Evolutionary conservation across 2,888 invertebrate genomes (phyloP), one percentile per base, ranked within the genome.

Genomic region (Idaea biselata): DNA sequence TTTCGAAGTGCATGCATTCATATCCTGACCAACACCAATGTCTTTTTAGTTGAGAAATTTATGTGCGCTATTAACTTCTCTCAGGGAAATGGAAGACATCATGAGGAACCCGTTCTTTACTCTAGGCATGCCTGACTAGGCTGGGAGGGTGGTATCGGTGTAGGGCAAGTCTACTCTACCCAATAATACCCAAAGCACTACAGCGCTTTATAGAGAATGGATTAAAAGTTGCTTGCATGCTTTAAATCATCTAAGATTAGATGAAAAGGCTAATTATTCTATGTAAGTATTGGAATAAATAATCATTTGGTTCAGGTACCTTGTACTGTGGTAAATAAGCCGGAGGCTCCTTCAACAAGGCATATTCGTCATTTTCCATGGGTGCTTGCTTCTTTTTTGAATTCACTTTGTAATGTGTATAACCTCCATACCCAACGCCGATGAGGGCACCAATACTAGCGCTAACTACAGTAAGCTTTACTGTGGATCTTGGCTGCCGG

Each of bases 381-480:
- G 82, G 78, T 4, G 70, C 63, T 16, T 70, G 67, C 57, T 68
- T 70, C 58, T 85, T 89, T 69, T 87, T 91, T 0, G 71, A 66
- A 73, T 93, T 93, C 60, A 93, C 83, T 79, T 88, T 88, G 63
- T 89, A 93, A 73, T 93, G 93, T 0, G 93, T 91, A 72, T 91
- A 93, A 65, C 91, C 92, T 65, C 93, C 90, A 75, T 94, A 94
- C 0, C 92, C 92, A 0, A 93, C 93, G 1, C 94, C 94, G 4
- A 93, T 76, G 1, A 93, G 82, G 6, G 93, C 89, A 58, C 95
- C 95, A 60, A 95, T 84, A 74, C 91, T 91, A 0, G 94, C 93
- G 66, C 95, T 94, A 1, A 94, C 82, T 33, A 95, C 68, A 25
- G 94, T 93, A 68, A 94, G 75, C 74, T 93, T 94, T 0, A 84